Evolutionary conservation across 2,888 invertebrate genomes (phyloP).

Genomic region (Hipparchia sbordonii): DNA sequence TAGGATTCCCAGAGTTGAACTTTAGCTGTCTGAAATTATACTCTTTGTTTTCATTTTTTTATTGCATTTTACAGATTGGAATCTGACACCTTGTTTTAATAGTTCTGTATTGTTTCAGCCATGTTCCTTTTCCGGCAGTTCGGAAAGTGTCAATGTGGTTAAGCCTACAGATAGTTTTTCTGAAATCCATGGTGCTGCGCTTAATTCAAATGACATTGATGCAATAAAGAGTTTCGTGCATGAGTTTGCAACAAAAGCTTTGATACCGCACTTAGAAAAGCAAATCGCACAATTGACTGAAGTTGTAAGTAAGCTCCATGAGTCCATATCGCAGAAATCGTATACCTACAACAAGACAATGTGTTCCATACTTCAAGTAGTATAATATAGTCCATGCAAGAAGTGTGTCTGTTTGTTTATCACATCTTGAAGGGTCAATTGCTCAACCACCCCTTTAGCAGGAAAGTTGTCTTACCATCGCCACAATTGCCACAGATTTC

Average conservation of each 20-base stretch:
- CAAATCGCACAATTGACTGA: constrained; percentile 92
- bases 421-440: background rate
- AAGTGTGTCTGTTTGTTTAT: background rate
- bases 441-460: background rate
- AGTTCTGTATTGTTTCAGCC: constrained; percentile 57
- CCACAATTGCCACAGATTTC: too few relatives aligned
- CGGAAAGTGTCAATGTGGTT: constrained; percentile 83
- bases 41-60: too few relatives aligned
- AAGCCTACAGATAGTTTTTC: constrained; percentile 69
- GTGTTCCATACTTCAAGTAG: too few relatives aligned
- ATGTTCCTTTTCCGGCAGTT: constrained; percentile 80
- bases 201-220: constrained; percentile 93
- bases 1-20: too few relatives aligned
- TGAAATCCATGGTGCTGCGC: constrained; percentile 87
- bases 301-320: constrained; percentile 39
- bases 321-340: too few relatives aligned
- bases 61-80: too few relatives aligned
- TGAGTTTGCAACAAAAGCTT: constrained; percentile 92
- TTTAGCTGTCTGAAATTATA: too few relatives aligned
- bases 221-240: constrained; percentile 91
- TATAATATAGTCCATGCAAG: background rate
- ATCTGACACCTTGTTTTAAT: too few relatives aligned
- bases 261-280: constrained; percentile 96
- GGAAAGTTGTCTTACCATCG: too few relatives aligned
- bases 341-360: too few relatives aligned